Conservation (phyloP, 2,888 invertebrate species). For the Lithophane semibrunnea region DNA sequence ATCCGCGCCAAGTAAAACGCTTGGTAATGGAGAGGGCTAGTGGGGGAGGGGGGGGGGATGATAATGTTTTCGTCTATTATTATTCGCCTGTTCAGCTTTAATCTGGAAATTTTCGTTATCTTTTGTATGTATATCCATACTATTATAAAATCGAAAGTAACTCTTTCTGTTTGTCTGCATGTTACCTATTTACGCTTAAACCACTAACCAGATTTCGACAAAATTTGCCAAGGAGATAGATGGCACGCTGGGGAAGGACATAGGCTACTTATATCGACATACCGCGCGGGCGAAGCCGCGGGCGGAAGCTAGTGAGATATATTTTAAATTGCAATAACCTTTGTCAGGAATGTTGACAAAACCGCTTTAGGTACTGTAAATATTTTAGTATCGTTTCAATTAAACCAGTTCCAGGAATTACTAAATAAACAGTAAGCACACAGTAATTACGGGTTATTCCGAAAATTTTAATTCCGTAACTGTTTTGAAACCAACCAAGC, state of each 20-base stretch:
- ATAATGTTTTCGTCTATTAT: slow-evolving; percentile 84
- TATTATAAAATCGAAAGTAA: too few relatives aligned
- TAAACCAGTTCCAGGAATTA: neutral
- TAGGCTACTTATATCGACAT: too few relatives aligned
- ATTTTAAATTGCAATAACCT: slow-evolving; percentile 6
- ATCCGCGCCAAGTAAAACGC: slow-evolving; percentile 88
- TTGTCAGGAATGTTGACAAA: neutral
- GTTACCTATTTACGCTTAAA: too few relatives aligned
- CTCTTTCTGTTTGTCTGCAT: too few relatives aligned
- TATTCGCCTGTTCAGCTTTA: slow-evolving; percentile 85
- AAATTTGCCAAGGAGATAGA: too few relatives aligned
- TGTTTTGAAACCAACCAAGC: slow-evolving; percentile 12
- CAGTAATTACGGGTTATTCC: neutral
- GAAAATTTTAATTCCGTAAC: neutral
- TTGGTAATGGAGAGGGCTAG: slow-evolving; percentile 81
- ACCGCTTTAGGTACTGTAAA: neutral
- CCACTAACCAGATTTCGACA: too few relatives aligned
- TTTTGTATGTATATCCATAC: slow-evolving; percentile 52
- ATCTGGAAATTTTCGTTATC: slow-evolving; percentile 83
- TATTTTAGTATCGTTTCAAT: neutral
- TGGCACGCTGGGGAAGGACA: too few relatives aligned
- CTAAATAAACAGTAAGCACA: neutral
- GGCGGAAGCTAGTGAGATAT: neutral
- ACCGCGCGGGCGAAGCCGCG: too few relatives aligned
- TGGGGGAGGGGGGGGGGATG: slow-evolving; percentile 71